Evolutionary conservation across 1,140 invertebrate species (phyloP).

Genomic region (Meloidogyne chitwoodi): DNA sequence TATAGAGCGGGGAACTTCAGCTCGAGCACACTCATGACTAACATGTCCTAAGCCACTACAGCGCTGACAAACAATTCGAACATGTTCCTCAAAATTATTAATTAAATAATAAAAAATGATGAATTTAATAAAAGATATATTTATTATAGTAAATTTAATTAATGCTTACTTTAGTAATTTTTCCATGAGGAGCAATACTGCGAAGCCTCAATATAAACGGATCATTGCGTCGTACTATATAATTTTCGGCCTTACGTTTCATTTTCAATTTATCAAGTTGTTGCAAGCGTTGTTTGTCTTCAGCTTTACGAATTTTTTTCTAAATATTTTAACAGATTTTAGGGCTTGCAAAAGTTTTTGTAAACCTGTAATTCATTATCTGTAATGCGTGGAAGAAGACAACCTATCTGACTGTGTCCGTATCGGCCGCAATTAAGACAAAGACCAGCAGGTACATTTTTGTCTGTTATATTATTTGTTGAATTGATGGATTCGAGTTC

Average conservation of each 20-base stretch:
- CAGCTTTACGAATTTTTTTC: slow-evolving; percentile 13
- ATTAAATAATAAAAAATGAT: background rate
- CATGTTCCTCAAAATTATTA: background rate
- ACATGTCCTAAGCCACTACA: background rate
- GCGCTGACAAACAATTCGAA: background rate
- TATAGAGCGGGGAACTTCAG: background rate
- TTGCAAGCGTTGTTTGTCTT: background rate
- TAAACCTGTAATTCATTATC: background rate
- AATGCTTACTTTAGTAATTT: slow-evolving; percentile 5
- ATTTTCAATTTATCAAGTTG: slow-evolving; percentile 1
- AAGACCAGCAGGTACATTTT: background rate
- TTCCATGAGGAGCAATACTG: background rate
- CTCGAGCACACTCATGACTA: background rate
- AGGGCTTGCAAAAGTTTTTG: too few species aligned
- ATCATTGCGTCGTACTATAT: slow-evolving; percentile 2
- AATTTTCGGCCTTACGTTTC: slow-evolving; percentile 5
- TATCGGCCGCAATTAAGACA: slow-evolving; percentile 11
- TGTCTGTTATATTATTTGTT: background rate
- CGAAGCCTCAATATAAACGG: slow-evolving; percentile 2
- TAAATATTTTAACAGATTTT: background rate
- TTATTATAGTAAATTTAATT: too few species aligned
- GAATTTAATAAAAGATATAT: too few species aligned
- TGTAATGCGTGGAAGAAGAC: background rate
- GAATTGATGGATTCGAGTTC: background rate
- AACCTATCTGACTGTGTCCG: background rate